A percentile compares a stretch with the other conserved stretches of the same genome.
Evolutionary conservation across 1,140 invertebrate genomes (phyloP).

Genomic region (Idris sp.): DNA sequence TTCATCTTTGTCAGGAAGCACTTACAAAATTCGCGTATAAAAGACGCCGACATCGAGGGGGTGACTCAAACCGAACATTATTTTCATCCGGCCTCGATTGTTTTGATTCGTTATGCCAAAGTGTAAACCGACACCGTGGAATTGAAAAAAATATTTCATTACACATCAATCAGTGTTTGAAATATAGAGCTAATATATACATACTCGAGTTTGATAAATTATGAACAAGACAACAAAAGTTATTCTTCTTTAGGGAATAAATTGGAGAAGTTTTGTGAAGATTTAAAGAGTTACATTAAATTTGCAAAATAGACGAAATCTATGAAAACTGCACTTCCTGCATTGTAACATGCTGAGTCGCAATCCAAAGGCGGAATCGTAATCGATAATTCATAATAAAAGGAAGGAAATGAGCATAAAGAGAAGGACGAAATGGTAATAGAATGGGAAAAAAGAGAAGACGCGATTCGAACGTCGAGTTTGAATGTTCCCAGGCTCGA

Average conservation of each 20-base stretch:
- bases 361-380: neutral
- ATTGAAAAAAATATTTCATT: slow-evolving; percentile 22
- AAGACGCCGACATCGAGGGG: slow-evolving; percentile 30
- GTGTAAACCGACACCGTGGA: slow-evolving; percentile 36
- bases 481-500: slow-evolving; percentile 67
- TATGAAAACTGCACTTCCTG: slow-evolving; percentile 2
- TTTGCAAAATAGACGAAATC: too few species aligned
- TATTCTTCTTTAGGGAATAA: too few species aligned
- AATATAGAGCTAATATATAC: too few species aligned
- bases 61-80: slow-evolving; percentile 20
- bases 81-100: slow-evolving; percentile 35
- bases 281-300: too few species aligned
- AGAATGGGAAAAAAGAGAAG: slow-evolving; percentile 44
- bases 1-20: slow-evolving; percentile 33
- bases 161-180: too few species aligned
- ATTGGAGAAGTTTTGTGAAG: too few species aligned
- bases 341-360: neutral
- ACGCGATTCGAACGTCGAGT: slow-evolving; percentile 18
- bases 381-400: slow-evolving; percentile 57
- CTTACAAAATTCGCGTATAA: slow-evolving; percentile 28
- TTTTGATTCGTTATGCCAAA: slow-evolving; percentile 35
- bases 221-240: too few species aligned
- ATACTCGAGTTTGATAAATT: too few species aligned
- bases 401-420: slow-evolving; percentile 45
- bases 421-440: slow-evolving; percentile 48